phyloP scores from a whole-genome alignment of 1,140 invertebrate genomes.

The Drosophila baimaii region DNA sequence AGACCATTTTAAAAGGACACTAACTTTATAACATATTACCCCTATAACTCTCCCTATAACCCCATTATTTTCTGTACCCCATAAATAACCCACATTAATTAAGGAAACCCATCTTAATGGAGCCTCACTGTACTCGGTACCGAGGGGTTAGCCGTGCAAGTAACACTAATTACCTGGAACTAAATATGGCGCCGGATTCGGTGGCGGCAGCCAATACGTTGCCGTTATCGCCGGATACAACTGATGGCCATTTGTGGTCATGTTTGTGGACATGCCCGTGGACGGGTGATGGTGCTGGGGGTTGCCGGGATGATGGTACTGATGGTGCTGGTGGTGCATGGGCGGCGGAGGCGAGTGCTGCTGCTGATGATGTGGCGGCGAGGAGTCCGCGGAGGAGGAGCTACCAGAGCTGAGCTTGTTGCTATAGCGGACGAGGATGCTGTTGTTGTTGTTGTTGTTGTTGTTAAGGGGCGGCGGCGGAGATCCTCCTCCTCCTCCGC shows the following conservation, averaged over 20 bases:
- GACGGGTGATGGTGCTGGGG: slow-evolving; percentile 38
- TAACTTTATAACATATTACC: too few species aligned
- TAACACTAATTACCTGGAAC: slow-evolving; percentile 88
- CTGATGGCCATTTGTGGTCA: slow-evolving; percentile 84
- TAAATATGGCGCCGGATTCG: slow-evolving; percentile 90
- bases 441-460: slow-evolving; percentile 40
- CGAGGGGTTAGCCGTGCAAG: slow-evolving; percentile 47
- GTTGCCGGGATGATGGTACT: slow-evolving; percentile 28
- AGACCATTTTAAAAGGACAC: too few species aligned
- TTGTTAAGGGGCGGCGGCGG: slow-evolving; percentile 35
- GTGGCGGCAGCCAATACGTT: slow-evolving; percentile 91
- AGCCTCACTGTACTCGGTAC: slow-evolving; percentile 19
- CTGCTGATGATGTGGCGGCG: slow-evolving; percentile 54
- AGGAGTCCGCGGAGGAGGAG: slow-evolving; percentile 57
- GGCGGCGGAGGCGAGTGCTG: slow-evolving; percentile 44
- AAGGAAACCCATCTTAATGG: background rate
- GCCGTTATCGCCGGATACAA: slow-evolving; percentile 91
- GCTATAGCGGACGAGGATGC: slow-evolving; percentile 34
- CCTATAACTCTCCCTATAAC: too few species aligned
- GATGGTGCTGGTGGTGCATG: slow-evolving; percentile 50
- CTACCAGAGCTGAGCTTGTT: slow-evolving; percentile 55
- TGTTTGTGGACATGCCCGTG: slow-evolving; percentile 67
- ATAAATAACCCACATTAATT: too few species aligned
- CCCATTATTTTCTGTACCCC: background rate
- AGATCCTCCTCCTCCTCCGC: slow-evolving; percentile 19